Evolutionary conservation across 1,140 invertebrate genomes (phyloP).

Genomic region (Drosophila kepulauana): DNA sequence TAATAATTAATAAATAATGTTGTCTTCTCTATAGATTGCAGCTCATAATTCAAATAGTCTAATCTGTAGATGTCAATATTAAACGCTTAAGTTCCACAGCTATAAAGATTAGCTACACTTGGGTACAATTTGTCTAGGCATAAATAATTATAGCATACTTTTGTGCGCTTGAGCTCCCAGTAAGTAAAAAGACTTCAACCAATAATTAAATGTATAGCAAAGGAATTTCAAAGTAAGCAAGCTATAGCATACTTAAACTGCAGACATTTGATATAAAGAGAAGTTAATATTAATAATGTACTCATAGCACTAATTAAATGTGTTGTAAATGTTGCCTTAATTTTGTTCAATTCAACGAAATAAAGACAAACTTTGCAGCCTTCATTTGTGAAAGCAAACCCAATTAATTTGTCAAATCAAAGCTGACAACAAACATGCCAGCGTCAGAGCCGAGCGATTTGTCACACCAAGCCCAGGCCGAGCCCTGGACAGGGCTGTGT

Average conservation of each 20-base stretch:
- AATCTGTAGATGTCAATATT: too few species aligned
- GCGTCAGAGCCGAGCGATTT: constrained; percentile 67
- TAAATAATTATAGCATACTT: not conserved
- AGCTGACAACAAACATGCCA: constrained; percentile 71
- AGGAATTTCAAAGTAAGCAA: not conserved
- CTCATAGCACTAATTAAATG: not conserved
- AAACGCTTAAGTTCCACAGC: too few species aligned
- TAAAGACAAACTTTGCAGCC: not conserved
- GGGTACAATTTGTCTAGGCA: not conserved
- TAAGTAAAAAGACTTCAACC: too few species aligned
- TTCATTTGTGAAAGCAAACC: constrained; percentile 43
- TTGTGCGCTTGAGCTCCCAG: not conserved
- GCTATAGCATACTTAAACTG: not conserved
- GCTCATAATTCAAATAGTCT: too few species aligned
- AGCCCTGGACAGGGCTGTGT: not conserved
- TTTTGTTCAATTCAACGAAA: constrained; percentile 3
- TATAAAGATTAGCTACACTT: not conserved
- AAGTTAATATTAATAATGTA: too few species aligned
- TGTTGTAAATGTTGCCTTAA: constrained; percentile 6
- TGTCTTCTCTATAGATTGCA: too few species aligned
- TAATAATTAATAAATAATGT: too few species aligned
- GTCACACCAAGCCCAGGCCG: constrained; percentile 56
- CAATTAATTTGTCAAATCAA: constrained; percentile 81
- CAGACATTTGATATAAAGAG: too few species aligned
- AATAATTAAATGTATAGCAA: not conserved